phyloP scores from a whole-genome alignment of 1,140 invertebrate genomes.

The Heliconius melpomene region DNA sequence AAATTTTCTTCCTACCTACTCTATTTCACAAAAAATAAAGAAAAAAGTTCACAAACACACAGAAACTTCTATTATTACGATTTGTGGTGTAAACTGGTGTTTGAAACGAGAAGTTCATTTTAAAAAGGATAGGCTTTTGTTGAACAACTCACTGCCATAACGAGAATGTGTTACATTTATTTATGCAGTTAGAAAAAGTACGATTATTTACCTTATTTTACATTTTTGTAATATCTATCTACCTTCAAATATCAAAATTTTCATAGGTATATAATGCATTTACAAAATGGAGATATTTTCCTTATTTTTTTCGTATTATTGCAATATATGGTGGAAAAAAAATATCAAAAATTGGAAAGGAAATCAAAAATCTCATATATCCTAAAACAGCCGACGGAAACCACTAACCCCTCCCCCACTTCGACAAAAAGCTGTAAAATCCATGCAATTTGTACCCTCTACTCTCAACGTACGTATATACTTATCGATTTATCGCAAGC shows the following conservation, averaged over 20 bases:
- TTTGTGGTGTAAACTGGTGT: background rate
- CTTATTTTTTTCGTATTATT: background rate
- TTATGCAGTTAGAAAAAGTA: no score
- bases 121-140: background rate
- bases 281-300: no score
- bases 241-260: no score
- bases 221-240: no score
- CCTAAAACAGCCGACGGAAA: constrained; percentile 69
- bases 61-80: background rate
- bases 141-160: background rate
- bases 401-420: constrained; percentile 57
- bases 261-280: no score
- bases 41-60: background rate
- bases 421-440: constrained; percentile 75
- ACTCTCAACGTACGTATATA: constrained; percentile 69
- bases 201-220: no score
- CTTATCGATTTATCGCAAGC: constrained; percentile 79
- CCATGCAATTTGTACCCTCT: constrained; percentile 76
- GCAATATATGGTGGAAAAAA: background rate
- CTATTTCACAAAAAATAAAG: background rate
- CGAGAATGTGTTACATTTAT: no score
- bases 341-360: constrained; percentile 33
- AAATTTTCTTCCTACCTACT: no score
- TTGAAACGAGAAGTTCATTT: background rate
- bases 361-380: constrained; percentile 64